Base-by-base conservation (phyloP, 2,113 vertebrate genomes). In the Carassius gibelio region DNA sequence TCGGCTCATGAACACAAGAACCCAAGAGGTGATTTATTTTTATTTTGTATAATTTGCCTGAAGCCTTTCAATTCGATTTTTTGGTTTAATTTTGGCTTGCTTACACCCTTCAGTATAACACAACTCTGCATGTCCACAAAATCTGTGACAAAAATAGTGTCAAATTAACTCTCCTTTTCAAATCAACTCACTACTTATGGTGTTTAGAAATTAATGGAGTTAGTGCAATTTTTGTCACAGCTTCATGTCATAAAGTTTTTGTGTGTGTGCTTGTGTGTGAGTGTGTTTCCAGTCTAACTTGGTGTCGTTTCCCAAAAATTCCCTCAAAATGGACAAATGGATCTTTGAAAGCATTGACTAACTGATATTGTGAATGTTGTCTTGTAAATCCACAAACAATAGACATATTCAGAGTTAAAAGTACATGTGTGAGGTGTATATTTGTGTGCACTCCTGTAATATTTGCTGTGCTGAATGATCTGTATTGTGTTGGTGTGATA, bases 1-100 rank as follows among this genome's bases (percentile, higher is more conserved):
- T 95, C 97, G 96, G 96, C 96, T 98, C 96, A 97, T 94, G 97
- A 98, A 94, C 96, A 97, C 96, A 98, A 96, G 97, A 99, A 96
- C 96, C 94, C 97, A 93, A 98, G 97, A 99, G 98, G 98, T 99
- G 98, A 99, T 95, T 95, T 92, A 95, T 94, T 94, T 95, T 96
- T 9, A 61, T 95, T 94, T 94, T 94, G 92, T 93, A 90, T 91
- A 85, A 88, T 92, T 85, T 92, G 90, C 90, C 86, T 93, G 92
- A 86, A 89, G 88, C 88, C 85, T 88, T 36, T 84, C 87, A 87
- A 83, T 91, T 79, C 84, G 0, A 23, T 66, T 17, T 57, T 26
- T 17, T 61, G 42, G 3, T n/a, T 45, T 42, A 5, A 1, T 45
- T 42, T 81, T 68, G 9, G 34, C 81, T 61, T 85, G 36, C 83